Evolutionary conservation across 1,140 invertebrate species (phyloP).

Genomic region (Saxidomus purpurata): DNA sequence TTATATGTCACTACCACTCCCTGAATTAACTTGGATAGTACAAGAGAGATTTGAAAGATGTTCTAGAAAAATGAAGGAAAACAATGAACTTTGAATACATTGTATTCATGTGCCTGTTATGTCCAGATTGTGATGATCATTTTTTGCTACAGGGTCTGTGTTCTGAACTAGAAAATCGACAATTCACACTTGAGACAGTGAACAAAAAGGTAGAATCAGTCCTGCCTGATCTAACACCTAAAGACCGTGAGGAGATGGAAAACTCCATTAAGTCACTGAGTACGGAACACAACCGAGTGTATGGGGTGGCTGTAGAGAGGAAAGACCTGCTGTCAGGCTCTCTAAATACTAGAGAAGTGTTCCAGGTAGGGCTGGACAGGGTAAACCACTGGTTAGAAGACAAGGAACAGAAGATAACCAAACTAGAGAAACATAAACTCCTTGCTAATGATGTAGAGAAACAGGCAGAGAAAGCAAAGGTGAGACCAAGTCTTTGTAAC

Average conservation of each 20-base stretch:
- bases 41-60: too few species aligned
- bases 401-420: slow-evolving; percentile 91
- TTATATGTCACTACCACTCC: too few species aligned
- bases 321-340: slow-evolving; percentile 71
- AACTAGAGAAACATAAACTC: slow-evolving; percentile 90
- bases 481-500: slow-evolving; percentile 69
- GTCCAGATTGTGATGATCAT: too few species aligned
- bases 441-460: slow-evolving; percentile 90
- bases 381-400: slow-evolving; percentile 93
- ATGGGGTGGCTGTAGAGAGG: slow-evolving; percentile 73
- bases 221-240: slow-evolving; percentile 93
- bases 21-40: too few species aligned
- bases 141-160: slow-evolving; percentile 85
- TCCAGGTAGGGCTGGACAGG: slow-evolving; percentile 93
- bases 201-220: slow-evolving; percentile 94
- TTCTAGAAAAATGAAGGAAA: too few species aligned
- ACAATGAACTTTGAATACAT: too few species aligned
- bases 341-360: slow-evolving; percentile 88
- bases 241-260: slow-evolving; percentile 91
- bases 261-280: slow-evolving; percentile 88
- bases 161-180: slow-evolving; percentile 95
- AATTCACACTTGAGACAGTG: slow-evolving; percentile 93
- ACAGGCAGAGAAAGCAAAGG: slow-evolving; percentile 91
- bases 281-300: slow-evolving; percentile 83
- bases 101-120: too few species aligned